Evolutionary conservation across 2,113 vertebrate species (phyloP).

Genomic region (Nannobrachium achirus): DNA sequence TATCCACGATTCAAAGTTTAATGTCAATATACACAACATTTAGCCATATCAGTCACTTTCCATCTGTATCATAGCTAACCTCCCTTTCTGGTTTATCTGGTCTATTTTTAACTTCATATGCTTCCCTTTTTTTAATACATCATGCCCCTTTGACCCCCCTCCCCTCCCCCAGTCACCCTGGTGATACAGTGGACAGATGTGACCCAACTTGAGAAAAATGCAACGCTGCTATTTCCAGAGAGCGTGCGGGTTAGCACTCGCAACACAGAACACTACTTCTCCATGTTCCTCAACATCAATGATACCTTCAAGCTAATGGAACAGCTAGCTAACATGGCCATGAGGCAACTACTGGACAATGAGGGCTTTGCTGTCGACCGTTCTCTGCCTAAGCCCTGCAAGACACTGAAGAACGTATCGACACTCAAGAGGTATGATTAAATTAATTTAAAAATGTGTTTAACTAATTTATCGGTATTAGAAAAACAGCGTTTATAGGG

Average conservation of each 20-base stretch:
- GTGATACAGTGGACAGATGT: slow-evolving; percentile 96
- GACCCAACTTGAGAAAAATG: slow-evolving; percentile 93
- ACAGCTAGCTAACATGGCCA: slow-evolving; percentile 94
- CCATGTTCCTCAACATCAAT: slow-evolving; percentile 95
- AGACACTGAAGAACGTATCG: slow-evolving; percentile 90
- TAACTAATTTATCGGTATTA: no score
- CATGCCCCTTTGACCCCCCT: not conserved
- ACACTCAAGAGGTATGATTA: slow-evolving; percentile 83
- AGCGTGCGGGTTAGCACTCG: slow-evolving; percentile 92
- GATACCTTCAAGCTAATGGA: slow-evolving; percentile 99
- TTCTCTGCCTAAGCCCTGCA: slow-evolving; percentile 86
- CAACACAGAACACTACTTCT: slow-evolving; percentile 91
- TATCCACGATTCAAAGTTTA: no score
- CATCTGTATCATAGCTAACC: not conserved
- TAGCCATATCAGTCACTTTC: not conserved
- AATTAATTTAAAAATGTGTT: no score
- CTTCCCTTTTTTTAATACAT: not conserved
- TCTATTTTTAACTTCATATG: no score
- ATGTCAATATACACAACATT: no score
- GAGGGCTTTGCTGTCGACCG: slow-evolving; percentile 89
- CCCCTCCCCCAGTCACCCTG: slow-evolving; percentile 83
- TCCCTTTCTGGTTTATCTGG: no score
- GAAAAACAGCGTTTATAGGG: no score
- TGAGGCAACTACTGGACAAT: slow-evolving; percentile 93
- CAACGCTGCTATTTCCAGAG: slow-evolving; percentile 93